Percentiles rank a stretch among this genome's conserved stretches.
Conservation (phyloP, 1,140 invertebrate species). For the Megathymus violae region DNA sequence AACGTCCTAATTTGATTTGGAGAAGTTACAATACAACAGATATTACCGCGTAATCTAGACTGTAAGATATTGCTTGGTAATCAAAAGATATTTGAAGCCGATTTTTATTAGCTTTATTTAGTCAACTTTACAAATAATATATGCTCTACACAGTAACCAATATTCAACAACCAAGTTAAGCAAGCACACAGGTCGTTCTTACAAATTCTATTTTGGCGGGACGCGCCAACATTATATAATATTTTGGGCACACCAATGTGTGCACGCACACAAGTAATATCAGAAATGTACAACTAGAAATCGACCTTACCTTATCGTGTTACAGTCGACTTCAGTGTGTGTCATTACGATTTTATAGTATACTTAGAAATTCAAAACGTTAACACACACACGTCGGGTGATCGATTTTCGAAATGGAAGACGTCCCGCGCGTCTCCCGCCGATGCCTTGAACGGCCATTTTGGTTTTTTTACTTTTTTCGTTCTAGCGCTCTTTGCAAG, state of each 20-base stretch:
- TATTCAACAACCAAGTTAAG: no score
- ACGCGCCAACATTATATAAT: constrained; percentile 32
- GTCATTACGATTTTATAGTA: constrained; percentile 52
- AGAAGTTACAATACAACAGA: no score
- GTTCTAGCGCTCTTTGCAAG: constrained; percentile 22
- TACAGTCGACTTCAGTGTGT: constrained; percentile 30
- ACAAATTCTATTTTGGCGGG: constrained; percentile 34
- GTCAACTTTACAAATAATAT: no score
- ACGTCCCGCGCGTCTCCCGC: constrained; percentile 40
- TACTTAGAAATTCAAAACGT: constrained; percentile 74
- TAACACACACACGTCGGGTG: constrained; percentile 69
- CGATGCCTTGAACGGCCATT: constrained; percentile 40
- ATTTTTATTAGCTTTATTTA: no score
- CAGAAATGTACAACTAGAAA: constrained; percentile 14
- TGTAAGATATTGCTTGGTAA: no score
- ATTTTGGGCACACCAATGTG: constrained; percentile 44
- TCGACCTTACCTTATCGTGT: neutral
- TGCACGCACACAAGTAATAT: constrained; percentile 5
- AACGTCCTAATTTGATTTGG: no score
- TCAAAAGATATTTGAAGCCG: no score
- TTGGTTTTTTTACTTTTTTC: constrained; percentile 47
- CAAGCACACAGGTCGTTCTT: neutral
- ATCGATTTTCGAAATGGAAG: constrained; percentile 76
- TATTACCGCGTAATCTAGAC: no score
- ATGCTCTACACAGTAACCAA: no score